Base-by-base conservation (phyloP, 2,113 vertebrate species). In the Nicator chloris region DNA sequence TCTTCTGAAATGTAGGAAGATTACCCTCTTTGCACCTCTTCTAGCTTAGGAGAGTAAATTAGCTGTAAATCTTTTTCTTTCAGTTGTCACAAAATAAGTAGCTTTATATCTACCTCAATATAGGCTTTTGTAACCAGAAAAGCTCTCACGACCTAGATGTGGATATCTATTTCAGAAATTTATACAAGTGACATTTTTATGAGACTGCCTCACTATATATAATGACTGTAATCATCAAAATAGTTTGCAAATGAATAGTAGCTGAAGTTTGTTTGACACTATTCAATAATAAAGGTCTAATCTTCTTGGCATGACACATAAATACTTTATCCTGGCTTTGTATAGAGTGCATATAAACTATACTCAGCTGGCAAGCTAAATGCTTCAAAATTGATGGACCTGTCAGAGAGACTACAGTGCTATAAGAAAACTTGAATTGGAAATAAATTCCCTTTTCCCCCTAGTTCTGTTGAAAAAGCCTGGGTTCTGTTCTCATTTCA, bases 251-350 rank as follows among this genome's bases (percentile, higher is more conserved):
- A 92, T 92, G 76, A 93, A 86, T 92, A 95, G 68, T 28, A 92
- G 60, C 60, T 90, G 90, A 83, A 83, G 90, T 92, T 96, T 94
- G 85, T 90, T 95, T 95, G 95, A 95, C 85, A 60, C 76, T 93
- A 8, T 88, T 94, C 79, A 80, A 13, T 95, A 95, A 71, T 86
- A 94, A 90, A 86, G 68, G 64, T 91, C 85, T 92, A 81, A 90
- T 97, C 84, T 92, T 95, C 92, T 95, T 91, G 88, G 85, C 86
- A 49, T 68, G 82, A 64, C 88, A 66, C 68, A 75, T 94, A 96
- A 95, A 95, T 96, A 90, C 90, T 96, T 94, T 60, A 92, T 86
- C 96, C 86, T 95, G 88, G 44, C 56, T 94, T 92, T 94, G 60
- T 93, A 75, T n/a, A 64, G 79, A 56, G 37, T 2, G 1, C 42